Evolutionary conservation across 2,888 invertebrate species (phyloP), one percentile per base, ranked within the genome.

Genomic region (Philhelius pedissequus): DNA sequence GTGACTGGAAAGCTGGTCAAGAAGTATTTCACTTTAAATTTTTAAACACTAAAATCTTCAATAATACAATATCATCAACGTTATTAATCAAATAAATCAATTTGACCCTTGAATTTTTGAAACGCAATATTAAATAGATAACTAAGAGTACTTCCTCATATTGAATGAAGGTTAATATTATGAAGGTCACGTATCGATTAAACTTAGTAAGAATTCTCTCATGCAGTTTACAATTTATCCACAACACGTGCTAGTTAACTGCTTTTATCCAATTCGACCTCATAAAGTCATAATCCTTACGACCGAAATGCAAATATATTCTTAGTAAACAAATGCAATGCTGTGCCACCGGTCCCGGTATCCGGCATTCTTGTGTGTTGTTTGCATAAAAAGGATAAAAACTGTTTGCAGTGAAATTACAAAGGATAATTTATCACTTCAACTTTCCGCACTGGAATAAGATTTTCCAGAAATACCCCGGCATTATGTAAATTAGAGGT

Each of bases 351-450:
- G 20, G 54, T 32, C 32, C 54, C 13, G 13, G 18, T 20, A 32
- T 3, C 32, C 32, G 11, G 32, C 6, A 45, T 35, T 74, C 20
- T 35, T 45, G 43, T 48, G 20, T 22, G 52, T 5, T 30, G 4
- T 6, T n/a, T n/a, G n/a, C n/a, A n/a, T n/a, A n/a, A 20, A 32
- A 8, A 43, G 20, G 45, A 62, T 50, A 58, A 9, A 30, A 32
- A 43, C 70, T 81, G 76, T 76, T 70, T 81, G 58, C 56, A 15
- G 54, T 75, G 56, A 75, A 76, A 80, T 75, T 80, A 76, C 76
- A 48, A 27, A 15, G 30, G 20, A 70, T 76, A 81, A 76, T 81
- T 76, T 76, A 81, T 81, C 70, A 70, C 50, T 70, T 11, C 27
- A 9, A 5, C 58, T 56, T 45, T 70, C 52, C 77, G 35, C 81